phyloP scores from a whole-genome alignment of 2,113 vertebrate species.

The Circaetus cinerascens region DNA sequence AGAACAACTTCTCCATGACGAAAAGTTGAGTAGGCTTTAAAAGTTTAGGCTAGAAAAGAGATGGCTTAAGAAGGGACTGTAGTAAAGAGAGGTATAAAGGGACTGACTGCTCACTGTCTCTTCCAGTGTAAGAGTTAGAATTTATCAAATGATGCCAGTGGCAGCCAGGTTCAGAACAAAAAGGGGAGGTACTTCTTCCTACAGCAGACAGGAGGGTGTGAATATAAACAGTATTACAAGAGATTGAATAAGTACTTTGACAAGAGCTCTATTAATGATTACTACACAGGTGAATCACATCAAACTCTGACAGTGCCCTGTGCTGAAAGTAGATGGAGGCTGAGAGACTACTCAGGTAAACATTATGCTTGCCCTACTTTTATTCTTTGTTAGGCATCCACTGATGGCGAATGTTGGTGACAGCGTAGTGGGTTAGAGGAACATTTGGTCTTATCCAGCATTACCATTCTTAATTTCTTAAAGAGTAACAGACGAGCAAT shows the following conservation, averaged over 20 bases:
- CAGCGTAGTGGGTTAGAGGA: background rate
- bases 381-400: background rate
- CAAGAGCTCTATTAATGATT: background rate
- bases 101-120: background rate
- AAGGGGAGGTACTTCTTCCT: background rate
- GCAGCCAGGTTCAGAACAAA: background rate
- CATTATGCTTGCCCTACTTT: background rate
- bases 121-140: background rate
- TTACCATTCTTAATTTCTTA: background rate
- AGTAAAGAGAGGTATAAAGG: background rate
- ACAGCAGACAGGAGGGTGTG: background rate
- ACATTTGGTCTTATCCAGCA: background rate
- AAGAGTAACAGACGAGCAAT: background rate
- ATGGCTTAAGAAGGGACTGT: background rate
- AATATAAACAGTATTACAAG: background rate
- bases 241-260: background rate
- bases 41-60: background rate
- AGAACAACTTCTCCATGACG: background rate
- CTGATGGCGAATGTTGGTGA: background rate
- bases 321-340: background rate
- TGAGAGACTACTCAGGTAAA: background rate
- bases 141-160: background rate
- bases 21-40: background rate
- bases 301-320: background rate
- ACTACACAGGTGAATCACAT: background rate